Conservation (phyloP, 1,140 invertebrate genomes). For the Ylistrum balloti region DNA sequence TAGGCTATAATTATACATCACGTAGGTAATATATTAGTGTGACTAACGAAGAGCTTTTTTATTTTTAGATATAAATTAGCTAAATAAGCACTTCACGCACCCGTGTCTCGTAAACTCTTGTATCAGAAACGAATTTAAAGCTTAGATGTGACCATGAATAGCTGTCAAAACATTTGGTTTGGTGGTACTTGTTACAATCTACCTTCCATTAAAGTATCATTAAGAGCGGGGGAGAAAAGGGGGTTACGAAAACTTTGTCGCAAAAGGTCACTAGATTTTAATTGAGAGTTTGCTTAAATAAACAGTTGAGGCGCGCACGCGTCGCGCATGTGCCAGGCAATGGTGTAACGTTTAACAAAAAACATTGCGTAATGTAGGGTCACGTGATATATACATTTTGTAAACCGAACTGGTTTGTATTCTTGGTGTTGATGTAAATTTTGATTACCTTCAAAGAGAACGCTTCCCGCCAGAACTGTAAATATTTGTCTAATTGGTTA, state of each 20-base stretch:
- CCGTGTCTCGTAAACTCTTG: constrained; percentile 17
- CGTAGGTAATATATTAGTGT: background rate
- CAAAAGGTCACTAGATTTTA: constrained; percentile 5
- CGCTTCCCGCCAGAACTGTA: constrained; percentile 9
- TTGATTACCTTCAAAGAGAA: constrained; percentile 38
- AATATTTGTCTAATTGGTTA: background rate
- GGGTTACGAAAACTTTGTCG: constrained; percentile 33
- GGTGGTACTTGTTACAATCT: constrained; percentile 13
- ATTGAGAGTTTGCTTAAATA: constrained; percentile 40
- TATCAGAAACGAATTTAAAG: constrained; percentile 22
- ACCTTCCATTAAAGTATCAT: background rate
- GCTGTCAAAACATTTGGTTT: constrained; percentile 38
- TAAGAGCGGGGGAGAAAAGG: constrained; percentile 1
- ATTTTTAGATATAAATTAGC: constrained; percentile 10
- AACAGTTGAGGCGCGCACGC: background rate
- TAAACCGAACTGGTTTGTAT: background rate
- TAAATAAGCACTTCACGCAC: constrained; percentile 14
- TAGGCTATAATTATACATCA: background rate
- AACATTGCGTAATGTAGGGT: background rate
- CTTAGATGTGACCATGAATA: constrained; percentile 24
- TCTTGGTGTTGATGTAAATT: background rate
- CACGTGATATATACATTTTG: background rate
- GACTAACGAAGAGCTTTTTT: background rate
- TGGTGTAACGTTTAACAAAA: constrained; percentile 33
- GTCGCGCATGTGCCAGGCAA: constrained; percentile 31